Conservation (phyloP, 2,113 vertebrate genomes). For the Anser brachyrhynchus region DNA sequence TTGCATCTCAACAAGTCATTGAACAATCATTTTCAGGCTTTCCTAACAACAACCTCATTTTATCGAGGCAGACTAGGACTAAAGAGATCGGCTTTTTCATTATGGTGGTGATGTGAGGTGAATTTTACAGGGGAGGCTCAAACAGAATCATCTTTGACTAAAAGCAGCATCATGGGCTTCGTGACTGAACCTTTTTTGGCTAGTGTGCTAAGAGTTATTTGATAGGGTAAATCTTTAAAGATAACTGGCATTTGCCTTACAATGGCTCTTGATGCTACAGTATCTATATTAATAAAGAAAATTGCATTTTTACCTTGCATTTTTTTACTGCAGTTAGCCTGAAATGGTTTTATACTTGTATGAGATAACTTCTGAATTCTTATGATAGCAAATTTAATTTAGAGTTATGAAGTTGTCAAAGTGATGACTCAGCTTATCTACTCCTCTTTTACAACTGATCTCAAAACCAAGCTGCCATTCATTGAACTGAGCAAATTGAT, state of each 20-base stretch:
- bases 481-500: neutral
- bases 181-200: neutral
- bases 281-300: neutral
- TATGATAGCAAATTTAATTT: neutral
- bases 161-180: neutral
- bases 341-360: neutral
- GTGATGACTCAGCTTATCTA: neutral
- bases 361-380: neutral
- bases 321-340: neutral
- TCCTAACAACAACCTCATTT: slow-evolving; percentile 6
- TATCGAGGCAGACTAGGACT: neutral
- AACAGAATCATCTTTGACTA: neutral
- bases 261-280: neutral
- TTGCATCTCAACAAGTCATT: neutral
- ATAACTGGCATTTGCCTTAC: neutral
- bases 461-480: neutral
- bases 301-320: neutral
- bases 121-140: neutral
- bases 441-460: neutral
- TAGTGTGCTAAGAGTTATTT: neutral
- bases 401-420: neutral
- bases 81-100: neutral
- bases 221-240: neutral
- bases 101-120: neutral
- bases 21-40: neutral